A percentile compares a stretch with the other conserved stretches of the same genome.
These are phyloP conservation scores for Amphilophus citrinellus DNA, from an alignment of 2,113 vertebrate genomes.

Conservation along the genomic window DNA sequence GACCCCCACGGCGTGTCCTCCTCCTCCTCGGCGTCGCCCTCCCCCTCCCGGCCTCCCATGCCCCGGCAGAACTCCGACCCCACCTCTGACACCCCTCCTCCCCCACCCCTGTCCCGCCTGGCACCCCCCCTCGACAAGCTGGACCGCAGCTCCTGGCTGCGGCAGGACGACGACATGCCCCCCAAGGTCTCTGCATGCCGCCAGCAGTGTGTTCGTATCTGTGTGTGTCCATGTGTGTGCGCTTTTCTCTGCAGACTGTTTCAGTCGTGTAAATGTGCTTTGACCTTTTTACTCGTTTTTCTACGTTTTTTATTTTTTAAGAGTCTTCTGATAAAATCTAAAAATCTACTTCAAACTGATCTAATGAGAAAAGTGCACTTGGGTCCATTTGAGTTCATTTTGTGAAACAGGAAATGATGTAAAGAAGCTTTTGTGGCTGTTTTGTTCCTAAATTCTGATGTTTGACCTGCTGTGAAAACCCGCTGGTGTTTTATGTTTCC, in stretches of 20 bases:
- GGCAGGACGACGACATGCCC: constrained; percentile 97
- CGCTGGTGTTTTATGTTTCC: not conserved
- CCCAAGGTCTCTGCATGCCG: constrained; percentile 89
- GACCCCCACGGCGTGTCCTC: constrained; percentile 95
- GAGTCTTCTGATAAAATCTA: not conserved
- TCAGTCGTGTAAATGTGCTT: no score
- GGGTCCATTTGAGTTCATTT: accelerated
- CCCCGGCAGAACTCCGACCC: constrained; percentile 99
- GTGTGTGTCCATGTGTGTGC: not conserved
- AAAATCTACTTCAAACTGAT: not conserved
- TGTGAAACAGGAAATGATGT: not conserved
- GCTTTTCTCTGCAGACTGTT: not conserved
- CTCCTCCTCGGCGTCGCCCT: constrained; percentile 93
- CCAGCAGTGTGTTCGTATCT: constrained; percentile 19
- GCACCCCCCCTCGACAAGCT: constrained; percentile 88
- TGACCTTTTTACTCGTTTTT: not conserved
- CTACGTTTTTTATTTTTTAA: accelerated
- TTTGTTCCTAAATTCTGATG: not conserved
- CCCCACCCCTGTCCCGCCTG: constrained; percentile 91
- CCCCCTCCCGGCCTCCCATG: constrained; percentile 95
- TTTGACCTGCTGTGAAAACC: not conserved
- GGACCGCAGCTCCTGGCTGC: constrained; percentile 97
- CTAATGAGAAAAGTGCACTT: not conserved
- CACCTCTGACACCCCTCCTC: constrained; percentile 96
- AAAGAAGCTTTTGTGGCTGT: not conserved